These are phyloP conservation scores for Drosophila lutescens DNA, from an alignment of 2,888 invertebrate genomes.

Conservation along the genomic window DNA sequence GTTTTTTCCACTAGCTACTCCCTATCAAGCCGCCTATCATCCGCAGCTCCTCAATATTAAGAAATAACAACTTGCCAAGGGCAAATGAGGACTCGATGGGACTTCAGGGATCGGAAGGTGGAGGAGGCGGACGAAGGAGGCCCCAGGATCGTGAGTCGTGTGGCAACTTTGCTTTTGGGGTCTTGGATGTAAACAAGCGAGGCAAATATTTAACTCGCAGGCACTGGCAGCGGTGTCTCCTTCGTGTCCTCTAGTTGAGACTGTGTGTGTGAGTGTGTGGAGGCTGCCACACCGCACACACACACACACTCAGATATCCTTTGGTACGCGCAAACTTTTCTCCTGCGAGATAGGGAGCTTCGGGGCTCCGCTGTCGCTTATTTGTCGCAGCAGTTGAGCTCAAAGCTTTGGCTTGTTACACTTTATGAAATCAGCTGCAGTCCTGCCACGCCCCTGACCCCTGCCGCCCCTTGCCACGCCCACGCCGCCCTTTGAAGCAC, in stretches of 20 bases:
- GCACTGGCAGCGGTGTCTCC: constrained; percentile 34
- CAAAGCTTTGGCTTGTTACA: constrained; percentile 76
- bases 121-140: constrained; percentile 12
- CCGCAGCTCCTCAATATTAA: constrained; percentile 70
- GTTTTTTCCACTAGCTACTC: neutral
- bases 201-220: constrained; percentile 74
- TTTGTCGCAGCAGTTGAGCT: constrained; percentile 72
- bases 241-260: constrained; percentile 11
- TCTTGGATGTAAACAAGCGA: constrained; percentile 72
- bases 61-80: constrained; percentile 72
- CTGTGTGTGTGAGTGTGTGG: constrained; percentile 29
- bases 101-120: too few relatives aligned
- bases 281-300: constrained; percentile 16
- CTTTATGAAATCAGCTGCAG: constrained; percentile 76
- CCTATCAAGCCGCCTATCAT: constrained; percentile 29
- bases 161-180: constrained; percentile 68
- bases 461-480: constrained; percentile 4
- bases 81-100: constrained; percentile 24
- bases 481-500: constrained; percentile 18
- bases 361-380: constrained; percentile 57
- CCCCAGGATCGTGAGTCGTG: constrained; percentile 3
- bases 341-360: constrained; percentile 33
- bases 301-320: neutral
- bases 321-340: constrained; percentile 57
- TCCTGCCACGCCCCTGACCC: constrained; percentile 15